A percentile compares a stretch with the other conserved stretches of the same genome.
These are phyloP conservation scores for Myioborus melanocephalus DNA, from an alignment of 2,797 vertebrate genomes.

Conservation along the genomic window DNA sequence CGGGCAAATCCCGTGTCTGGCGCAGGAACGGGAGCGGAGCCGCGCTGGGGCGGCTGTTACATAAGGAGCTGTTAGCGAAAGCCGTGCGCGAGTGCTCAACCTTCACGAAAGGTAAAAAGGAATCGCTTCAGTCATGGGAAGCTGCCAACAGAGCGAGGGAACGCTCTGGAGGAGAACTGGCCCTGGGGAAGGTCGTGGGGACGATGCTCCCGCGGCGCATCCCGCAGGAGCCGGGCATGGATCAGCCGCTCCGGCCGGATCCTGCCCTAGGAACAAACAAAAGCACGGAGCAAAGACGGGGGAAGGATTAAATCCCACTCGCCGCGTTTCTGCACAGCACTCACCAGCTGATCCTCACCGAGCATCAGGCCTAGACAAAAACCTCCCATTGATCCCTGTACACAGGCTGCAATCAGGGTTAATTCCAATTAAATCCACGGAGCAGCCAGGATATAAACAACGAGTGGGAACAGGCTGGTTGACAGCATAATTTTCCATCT, in stretches of 20 bases:
- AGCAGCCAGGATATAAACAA: neutral
- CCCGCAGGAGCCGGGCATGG: neutral
- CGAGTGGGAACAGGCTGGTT: neutral
- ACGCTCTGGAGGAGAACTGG: neutral
- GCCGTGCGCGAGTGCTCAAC: neutral
- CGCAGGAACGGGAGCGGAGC: neutral
- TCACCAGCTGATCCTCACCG: neutral
- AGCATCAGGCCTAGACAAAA: neutral
- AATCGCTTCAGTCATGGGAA: neutral
- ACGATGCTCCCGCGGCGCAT: neutral
- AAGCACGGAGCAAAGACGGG: neutral
- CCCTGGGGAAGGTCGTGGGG: neutral
- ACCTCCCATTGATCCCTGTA: neutral
- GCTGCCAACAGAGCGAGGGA: neutral
- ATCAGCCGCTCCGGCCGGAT: neutral
- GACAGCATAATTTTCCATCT: neutral
- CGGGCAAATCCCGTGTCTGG: neutral
- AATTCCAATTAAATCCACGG: slow-evolving; percentile 23
- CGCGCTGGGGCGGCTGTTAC: neutral
- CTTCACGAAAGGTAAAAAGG: neutral
- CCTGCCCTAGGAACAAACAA: neutral
- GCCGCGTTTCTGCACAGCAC: neutral
- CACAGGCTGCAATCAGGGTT: slow-evolving; percentile 1
- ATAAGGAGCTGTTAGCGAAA: neutral
- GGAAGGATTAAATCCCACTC: neutral